These are phyloP conservation scores for Catalaphyllia jardinei DNA, from an alignment of 64 coral and sea anemone species.

Conservation along the genomic window DNA sequence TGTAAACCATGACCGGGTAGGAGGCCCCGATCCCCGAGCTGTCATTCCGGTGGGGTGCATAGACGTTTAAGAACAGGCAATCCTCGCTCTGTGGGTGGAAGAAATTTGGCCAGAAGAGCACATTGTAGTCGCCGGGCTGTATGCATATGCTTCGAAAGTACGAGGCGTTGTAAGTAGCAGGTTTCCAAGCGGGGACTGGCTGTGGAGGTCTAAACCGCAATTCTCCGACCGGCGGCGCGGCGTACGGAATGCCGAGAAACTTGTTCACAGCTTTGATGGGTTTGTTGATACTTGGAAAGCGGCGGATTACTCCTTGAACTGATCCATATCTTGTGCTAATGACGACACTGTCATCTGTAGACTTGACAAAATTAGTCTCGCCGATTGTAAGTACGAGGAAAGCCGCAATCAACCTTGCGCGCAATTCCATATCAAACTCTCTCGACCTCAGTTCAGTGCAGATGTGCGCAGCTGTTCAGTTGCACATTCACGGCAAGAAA, in stretches of 20 bases:
- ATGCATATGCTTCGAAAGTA: slow-evolving; percentile 56
- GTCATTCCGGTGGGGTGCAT: slow-evolving; percentile 16
- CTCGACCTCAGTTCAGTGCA: not conserved
- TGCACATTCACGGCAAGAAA: not conserved
- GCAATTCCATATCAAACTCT: not conserved
- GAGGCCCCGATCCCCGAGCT: not conserved
- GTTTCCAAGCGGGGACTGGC: slow-evolving; percentile 35
- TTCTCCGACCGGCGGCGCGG: slow-evolving; percentile 43
- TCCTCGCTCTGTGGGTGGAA: slow-evolving; percentile 54
- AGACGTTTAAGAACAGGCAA: slow-evolving; percentile 73
- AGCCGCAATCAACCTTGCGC: not conserved
- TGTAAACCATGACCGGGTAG: slow-evolving; percentile 79
- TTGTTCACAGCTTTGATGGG: slow-evolving; percentile 53
- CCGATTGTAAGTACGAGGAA: not conserved
- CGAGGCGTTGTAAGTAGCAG: slow-evolving; percentile 64
- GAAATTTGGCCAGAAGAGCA: slow-evolving; percentile 54
- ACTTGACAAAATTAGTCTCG: not conserved
- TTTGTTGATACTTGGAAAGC: slow-evolving; percentile 23
- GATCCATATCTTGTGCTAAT: slow-evolving; percentile 53
- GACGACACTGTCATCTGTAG: not conserved
- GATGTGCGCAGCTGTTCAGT: not conserved
- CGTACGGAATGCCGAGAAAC: slow-evolving; percentile 71
- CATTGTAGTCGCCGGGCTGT: slow-evolving; percentile 43
- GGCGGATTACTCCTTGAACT: slow-evolving; percentile 33
- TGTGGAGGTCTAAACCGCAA: slow-evolving; percentile 58